Conservation (phyloP, 2,113 vertebrate genomes). For the Oreocharis arfaki region DNA sequence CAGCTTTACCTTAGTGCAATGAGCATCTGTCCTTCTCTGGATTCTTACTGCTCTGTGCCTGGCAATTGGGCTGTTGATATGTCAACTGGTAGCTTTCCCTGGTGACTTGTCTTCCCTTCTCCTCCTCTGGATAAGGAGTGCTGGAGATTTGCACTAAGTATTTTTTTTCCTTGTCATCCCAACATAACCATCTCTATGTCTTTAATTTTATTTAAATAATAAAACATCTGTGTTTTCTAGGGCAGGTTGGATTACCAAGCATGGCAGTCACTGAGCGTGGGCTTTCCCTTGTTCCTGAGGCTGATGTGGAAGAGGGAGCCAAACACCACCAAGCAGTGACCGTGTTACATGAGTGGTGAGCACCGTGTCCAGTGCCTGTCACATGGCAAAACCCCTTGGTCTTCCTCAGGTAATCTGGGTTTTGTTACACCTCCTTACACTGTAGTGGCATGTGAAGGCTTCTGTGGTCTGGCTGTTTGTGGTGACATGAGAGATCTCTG, state of each 20-base stretch:
- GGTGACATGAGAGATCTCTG: background rate
- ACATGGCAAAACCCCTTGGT: background rate
- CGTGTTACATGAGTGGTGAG: rapidly evolving
- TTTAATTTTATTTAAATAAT: background rate
- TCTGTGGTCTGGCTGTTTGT: background rate
- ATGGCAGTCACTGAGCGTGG: rapidly evolving
- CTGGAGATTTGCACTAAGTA: rapidly evolving
- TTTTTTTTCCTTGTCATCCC: background rate
- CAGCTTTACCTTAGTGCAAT: background rate
- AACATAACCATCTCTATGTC: background rate
- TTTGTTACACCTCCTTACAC: background rate
- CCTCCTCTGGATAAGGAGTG: background rate
- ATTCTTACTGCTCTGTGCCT: rapidly evolving
- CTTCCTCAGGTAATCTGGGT: background rate
- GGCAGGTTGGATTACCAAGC: background rate
- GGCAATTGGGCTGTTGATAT: rapidly evolving
- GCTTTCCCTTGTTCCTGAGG: rapidly evolving
- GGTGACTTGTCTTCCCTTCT: background rate
- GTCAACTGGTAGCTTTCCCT: background rate
- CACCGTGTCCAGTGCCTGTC: rapidly evolving
- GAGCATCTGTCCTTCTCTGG: too few species aligned
- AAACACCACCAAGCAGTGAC: background rate
- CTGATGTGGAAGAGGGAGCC: background rate
- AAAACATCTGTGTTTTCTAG: background rate
- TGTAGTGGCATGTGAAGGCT: rapidly evolving